phyloP scores from a whole-genome alignment of 1,140 invertebrate genomes.

The Zophobas morio region DNA sequence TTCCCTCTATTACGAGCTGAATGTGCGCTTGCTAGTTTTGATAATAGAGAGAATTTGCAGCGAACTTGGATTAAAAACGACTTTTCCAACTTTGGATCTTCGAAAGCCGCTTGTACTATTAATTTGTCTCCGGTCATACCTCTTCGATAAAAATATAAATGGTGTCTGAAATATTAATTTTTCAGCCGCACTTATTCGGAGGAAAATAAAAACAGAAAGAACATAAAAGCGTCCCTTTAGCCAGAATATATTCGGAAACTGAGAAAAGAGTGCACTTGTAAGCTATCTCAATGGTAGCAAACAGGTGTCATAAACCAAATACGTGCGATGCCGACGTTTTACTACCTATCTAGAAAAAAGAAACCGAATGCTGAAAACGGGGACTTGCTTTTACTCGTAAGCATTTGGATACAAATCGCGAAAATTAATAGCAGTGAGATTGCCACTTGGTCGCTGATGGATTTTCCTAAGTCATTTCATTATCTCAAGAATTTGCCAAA shows the following conservation, averaged over 20 bases:
- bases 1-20: conserved; percentile 8
- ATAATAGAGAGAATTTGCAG: no score
- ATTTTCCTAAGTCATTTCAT: conserved; percentile 24
- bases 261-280: conserved; percentile 31
- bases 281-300: conserved; percentile 47
- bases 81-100: no score
- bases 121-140: no score
- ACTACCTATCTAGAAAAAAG: conserved; percentile 44
- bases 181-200: conserved; percentile 7
- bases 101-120: no score
- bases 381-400: background rate
- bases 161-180: conserved; percentile 14
- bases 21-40: background rate
- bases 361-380: conserved; percentile 30
- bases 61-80: no score
- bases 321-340: conserved; percentile 51
- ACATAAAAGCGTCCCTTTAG: conserved; percentile 24
- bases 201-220: conserved; percentile 23
- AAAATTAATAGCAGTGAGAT: conserved; percentile 22
- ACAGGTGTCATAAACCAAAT: conserved; percentile 55
- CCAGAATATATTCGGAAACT: conserved; percentile 18
- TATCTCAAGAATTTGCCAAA: conserved; percentile 24
- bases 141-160: no score
- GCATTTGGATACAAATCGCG: no score
- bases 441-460: background rate